These are phyloP conservation scores for Palythoa grandis DNA, from an alignment of 92 coral and sea anemone genomes.

Conservation along the genomic window DNA sequence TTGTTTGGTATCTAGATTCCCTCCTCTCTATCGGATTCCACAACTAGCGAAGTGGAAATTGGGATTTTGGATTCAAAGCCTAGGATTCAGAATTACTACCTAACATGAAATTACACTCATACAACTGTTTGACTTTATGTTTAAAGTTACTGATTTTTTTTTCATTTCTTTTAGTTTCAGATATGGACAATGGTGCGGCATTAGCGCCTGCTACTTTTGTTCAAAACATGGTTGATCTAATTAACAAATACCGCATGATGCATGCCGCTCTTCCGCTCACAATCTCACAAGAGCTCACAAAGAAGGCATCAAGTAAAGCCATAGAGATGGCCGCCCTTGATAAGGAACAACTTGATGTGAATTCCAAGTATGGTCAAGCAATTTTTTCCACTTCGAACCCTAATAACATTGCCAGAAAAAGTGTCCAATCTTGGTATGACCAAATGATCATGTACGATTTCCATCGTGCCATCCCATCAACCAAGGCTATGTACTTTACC, in stretches of 20 bases:
- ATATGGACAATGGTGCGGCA: background rate
- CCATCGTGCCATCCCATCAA: slow-evolving; percentile 61
- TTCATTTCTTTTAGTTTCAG: background rate
- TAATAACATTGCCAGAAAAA: slow-evolving; percentile 44
- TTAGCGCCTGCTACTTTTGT: slow-evolving; percentile 57
- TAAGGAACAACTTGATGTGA: slow-evolving; percentile 73
- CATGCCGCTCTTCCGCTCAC: slow-evolving; percentile 81
- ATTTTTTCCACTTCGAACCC: slow-evolving; percentile 67
- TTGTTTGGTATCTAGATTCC: too few relatives aligned
- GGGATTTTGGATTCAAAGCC: too few relatives aligned
- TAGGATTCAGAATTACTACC: too few relatives aligned
- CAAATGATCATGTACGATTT: slow-evolving; percentile 83
- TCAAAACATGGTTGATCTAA: slow-evolving; percentile 57
- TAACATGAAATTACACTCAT: too few relatives aligned
- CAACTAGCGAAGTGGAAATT: too few relatives aligned
- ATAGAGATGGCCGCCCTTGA: slow-evolving; percentile 74
- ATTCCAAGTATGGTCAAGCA: slow-evolving; percentile 82
- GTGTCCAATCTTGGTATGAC: slow-evolving; percentile 92
- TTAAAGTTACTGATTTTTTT: background rate
- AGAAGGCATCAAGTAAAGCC: slow-evolving; percentile 86
- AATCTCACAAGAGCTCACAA: slow-evolving; percentile 74
- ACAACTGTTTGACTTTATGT: background rate
- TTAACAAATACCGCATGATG: slow-evolving; percentile 87
- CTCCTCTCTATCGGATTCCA: too few relatives aligned
- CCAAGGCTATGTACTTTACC: slow-evolving; percentile 78